A percentile compares a stretch with the other conserved stretches of the same genome.
Evolutionary conservation across 2,888 invertebrate genomes (phyloP).

Genomic region (Melanophora roralis): DNA sequence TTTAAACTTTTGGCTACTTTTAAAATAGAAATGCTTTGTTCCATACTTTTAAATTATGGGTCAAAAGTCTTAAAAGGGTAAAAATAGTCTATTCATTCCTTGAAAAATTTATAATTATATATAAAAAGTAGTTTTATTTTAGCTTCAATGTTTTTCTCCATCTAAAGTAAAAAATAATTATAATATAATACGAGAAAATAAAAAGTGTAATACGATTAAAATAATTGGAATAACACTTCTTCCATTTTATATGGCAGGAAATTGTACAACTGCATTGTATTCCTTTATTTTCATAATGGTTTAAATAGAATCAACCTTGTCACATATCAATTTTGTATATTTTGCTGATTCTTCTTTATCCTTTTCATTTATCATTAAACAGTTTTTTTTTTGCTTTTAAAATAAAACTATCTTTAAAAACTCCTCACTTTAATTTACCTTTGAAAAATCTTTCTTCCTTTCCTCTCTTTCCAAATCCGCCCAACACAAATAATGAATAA

Average conservation of each 20-base stretch:
- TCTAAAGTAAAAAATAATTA: slow-evolving; percentile 5
- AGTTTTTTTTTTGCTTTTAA: too few species aligned
- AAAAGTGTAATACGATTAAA: slow-evolving; percentile 1
- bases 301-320: slow-evolving; percentile 46
- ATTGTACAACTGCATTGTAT: slow-evolving; percentile 30
- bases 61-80: too few species aligned
- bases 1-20: too few species aligned
- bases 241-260: slow-evolving; percentile 24
- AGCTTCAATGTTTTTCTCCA: neutral
- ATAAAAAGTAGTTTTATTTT: too few species aligned
- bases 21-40: too few species aligned
- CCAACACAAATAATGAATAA: slow-evolving; percentile 43
- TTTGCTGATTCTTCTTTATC: slow-evolving; percentile 26
- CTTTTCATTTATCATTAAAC: neutral
- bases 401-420: too few species aligned
- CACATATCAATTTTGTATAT: slow-evolving; percentile 44
- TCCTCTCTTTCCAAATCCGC: neutral
- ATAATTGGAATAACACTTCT: slow-evolving; percentile 5
- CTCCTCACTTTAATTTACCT: neutral
- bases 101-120: too few species aligned
- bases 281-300: slow-evolving; percentile 23
- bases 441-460: neutral
- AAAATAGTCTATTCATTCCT: too few species aligned
- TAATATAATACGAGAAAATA: neutral
- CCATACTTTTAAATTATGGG: too few species aligned